Base-by-base conservation (phyloP, 2,888 invertebrate genomes). In the Latrodectus hesperus region DNA sequence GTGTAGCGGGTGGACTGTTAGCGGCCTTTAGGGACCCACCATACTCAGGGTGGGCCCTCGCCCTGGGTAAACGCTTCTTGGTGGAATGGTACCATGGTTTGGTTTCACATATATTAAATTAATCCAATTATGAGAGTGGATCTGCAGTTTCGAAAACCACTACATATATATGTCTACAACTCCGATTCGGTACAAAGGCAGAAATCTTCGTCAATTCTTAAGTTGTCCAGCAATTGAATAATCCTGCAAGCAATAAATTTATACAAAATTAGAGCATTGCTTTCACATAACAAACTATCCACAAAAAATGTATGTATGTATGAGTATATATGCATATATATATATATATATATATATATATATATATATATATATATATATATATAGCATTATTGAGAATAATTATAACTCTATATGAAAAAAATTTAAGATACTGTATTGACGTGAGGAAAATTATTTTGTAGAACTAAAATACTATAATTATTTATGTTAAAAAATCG, bases 1-100 rank as follows among this genome's bases (percentile, higher is more conserved):
- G 9, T 22, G 53, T 17, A 71, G 49, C 17, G 17, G 22, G 55
- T 22, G 70, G 53, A 68, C 68, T 38, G 38, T 64, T 26, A 51
- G 72, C 65, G 67, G 55, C 49, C 52, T 70, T 73, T 73, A 76
- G 22, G 79, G 67, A 26, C 79, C 75, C 68, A n/a, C n/a, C 79
- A 49, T 68, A 26, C 38, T 55, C 52, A 72, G 22, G 74, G 74
- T 11, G 81, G 73, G 52, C 73, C 74, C 71, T 80, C 85, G 9
- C 64, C 75, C n/a, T 70, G 52, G 16, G 60, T 68, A 55, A 73
- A 73, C 5, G 71, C 75, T 5, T 75, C 71, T 11, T n/a, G 55
- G 16, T 68, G 68, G 10, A 73, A 74, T 51, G 64, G 75, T n/a
- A 52, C 80, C 80, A 68, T 26, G 17, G 64, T 17, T 68, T 68